These are phyloP conservation scores for Gila robusta DNA, from an alignment of 2,797 vertebrate genomes.

Conservation along the genomic window DNA sequence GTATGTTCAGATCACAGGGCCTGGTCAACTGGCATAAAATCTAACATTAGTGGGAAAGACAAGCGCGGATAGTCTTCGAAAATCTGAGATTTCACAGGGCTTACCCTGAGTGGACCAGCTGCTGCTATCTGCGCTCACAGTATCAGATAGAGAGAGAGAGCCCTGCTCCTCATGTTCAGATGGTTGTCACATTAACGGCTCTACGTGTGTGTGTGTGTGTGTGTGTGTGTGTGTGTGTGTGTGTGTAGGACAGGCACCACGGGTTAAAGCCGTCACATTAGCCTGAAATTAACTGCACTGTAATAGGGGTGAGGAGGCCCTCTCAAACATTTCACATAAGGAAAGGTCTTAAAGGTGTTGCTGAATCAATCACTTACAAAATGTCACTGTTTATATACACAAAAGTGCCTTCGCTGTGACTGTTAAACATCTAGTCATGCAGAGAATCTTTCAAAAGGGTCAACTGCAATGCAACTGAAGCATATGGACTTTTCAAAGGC, in stretches of 20 bases:
- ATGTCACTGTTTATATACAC: conserved; percentile 55
- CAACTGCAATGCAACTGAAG: conserved; percentile 51
- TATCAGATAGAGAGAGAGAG: conserved; percentile 69
- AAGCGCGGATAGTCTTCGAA: conserved; percentile 76
- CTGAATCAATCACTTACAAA: conserved; percentile 52
- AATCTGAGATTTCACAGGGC: conserved; percentile 84
- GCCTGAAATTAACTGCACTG: conserved; percentile 42
- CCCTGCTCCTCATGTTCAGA: conserved; percentile 71
- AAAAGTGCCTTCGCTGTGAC: conserved; percentile 40
- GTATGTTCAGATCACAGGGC: conserved; percentile 66
- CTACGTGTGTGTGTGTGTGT: conserved; percentile 26
- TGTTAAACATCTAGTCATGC: conserved; percentile 51
- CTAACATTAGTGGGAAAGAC: conserved; percentile 72
- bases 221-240: conserved; percentile 19
- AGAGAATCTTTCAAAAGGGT: conserved; percentile 61
- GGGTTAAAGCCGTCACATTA: conserved; percentile 54
- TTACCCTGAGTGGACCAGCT: conserved; percentile 77
- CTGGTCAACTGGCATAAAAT: conserved; percentile 81
- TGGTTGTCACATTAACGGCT: conserved; percentile 79
- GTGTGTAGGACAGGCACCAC: conserved; percentile 8
- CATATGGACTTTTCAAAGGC: conserved; percentile 64
- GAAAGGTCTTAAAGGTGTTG: conserved; percentile 52
- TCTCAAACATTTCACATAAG: conserved; percentile 36
- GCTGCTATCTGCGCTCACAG: conserved; percentile 67
- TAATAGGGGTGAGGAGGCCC: conserved; percentile 22